Conservation (phyloP, 2,888 invertebrate genomes). For the Orchestes rusci region DNA sequence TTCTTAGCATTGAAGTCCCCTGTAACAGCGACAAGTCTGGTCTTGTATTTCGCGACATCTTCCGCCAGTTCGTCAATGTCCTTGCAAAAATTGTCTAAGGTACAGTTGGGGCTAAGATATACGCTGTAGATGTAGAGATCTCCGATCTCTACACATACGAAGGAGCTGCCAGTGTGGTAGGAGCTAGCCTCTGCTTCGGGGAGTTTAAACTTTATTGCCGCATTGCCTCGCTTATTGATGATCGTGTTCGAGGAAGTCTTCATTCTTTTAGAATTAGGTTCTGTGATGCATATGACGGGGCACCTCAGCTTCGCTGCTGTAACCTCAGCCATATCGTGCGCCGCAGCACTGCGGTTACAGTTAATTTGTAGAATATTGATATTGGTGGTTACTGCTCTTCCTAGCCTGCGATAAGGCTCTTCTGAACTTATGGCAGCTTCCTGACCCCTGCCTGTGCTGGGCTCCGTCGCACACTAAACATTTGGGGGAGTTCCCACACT, state of each 20-base stretch:
- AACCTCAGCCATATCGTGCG: not conserved
- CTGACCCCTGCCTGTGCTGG: not conserved
- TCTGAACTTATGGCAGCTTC: not conserved
- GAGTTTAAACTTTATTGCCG: too few relatives aligned
- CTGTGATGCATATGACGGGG: not conserved
- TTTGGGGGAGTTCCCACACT: not conserved
- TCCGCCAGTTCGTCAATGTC: not conserved
- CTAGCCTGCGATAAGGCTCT: not conserved
- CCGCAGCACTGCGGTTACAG: not conserved
- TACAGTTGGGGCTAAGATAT: not conserved
- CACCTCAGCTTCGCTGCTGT: not conserved
- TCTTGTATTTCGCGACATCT: not conserved
- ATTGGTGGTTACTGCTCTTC: too few relatives aligned
- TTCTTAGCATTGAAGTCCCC: slow-evolving; percentile 4
- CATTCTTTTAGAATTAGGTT: too few relatives aligned
- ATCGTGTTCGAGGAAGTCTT: too few relatives aligned
- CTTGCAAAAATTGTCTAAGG: not conserved
- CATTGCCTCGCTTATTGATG: too few relatives aligned
- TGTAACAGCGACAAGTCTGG: not conserved
- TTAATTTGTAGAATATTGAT: not conserved
- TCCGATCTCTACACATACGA: not conserved
- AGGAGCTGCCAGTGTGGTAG: too few relatives aligned
- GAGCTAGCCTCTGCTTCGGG: too few relatives aligned
- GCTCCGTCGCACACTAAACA: not conserved
- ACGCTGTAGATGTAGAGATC: not conserved